phyloP scores from a whole-genome alignment of 2,113 vertebrate species.

The Misgurnus mizolepis region DNA sequence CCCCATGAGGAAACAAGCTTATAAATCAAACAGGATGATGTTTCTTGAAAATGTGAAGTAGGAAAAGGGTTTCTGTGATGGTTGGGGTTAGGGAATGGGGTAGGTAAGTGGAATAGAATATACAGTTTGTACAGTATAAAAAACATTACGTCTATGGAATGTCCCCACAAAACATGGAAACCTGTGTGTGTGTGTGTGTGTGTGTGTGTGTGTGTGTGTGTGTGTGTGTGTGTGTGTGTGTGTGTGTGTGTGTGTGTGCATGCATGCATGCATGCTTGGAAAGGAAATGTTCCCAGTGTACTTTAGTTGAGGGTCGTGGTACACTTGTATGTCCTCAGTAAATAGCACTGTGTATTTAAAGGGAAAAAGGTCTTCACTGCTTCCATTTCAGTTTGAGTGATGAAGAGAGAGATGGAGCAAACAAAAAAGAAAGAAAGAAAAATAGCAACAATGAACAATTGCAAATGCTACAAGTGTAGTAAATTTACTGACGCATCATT shows the following conservation, averaged over 20 bases:
- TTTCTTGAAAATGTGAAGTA: no score
- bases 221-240: no score
- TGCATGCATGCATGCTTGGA: no score
- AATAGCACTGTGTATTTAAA: constrained; percentile 4
- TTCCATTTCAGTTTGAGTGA: neutral
- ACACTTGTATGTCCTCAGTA: neutral
- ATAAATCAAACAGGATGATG: no score
- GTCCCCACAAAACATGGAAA: no score
- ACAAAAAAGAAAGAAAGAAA: neutral
- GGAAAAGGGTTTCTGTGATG: no score
- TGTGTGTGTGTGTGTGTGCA: no score
- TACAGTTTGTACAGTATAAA: no score
- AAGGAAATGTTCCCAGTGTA: neutral
- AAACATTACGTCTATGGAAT: no score
- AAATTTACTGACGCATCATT: constrained; percentile 18
- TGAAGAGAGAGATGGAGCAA: neutral
- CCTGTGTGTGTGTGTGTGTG: neutral
- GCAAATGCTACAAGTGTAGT: constrained; percentile 7
- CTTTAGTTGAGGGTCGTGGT: neutral
- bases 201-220: neutral
- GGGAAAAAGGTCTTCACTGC: constrained; percentile 12
- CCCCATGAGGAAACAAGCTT: no score
- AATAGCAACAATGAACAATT: constrained; percentile 4
- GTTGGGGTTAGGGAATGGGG: no score
- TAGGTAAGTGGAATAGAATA: no score